Conservation (phyloP, 2,888 invertebrate genomes). For the Petrolisthes cinctipes region DNA sequence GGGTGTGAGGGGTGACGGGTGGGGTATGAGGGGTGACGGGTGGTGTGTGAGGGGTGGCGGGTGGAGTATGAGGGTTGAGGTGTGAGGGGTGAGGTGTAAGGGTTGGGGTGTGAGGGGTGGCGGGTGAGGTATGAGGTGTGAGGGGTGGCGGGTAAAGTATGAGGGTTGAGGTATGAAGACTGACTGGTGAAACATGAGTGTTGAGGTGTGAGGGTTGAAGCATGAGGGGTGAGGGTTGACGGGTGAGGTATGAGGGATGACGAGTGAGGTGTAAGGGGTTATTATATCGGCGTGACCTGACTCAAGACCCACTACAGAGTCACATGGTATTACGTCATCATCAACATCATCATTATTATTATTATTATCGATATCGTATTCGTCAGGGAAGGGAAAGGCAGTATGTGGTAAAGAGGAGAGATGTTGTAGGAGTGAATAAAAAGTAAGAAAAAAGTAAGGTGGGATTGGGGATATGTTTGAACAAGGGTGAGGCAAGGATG, state of each 20-base stretch:
- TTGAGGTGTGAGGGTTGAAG: too few species aligned
- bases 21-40: not conserved
- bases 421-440: not conserved
- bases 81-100: not conserved
- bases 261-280: too few species aligned
- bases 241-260: too few species aligned
- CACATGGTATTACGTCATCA: not conserved
- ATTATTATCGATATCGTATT: not conserved
- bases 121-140: too few species aligned
- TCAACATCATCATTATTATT: not conserved
- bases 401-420: slow-evolving; percentile 6
- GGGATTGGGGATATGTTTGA: not conserved
- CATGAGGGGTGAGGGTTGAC: not conserved
- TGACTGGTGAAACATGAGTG: too few species aligned
- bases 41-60: not conserved
- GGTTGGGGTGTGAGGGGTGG: not conserved
- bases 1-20: too few species aligned
- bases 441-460: not conserved
- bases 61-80: not conserved
- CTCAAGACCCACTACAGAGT: not conserved
- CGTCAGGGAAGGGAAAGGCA: slow-evolving; percentile 13
- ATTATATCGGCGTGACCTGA: not conserved
- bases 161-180: too few species aligned
- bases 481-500: not conserved
- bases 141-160: too few species aligned